phyloP scores from a whole-genome alignment of 2,113 vertebrate species.

The Sorex araneus region DNA sequence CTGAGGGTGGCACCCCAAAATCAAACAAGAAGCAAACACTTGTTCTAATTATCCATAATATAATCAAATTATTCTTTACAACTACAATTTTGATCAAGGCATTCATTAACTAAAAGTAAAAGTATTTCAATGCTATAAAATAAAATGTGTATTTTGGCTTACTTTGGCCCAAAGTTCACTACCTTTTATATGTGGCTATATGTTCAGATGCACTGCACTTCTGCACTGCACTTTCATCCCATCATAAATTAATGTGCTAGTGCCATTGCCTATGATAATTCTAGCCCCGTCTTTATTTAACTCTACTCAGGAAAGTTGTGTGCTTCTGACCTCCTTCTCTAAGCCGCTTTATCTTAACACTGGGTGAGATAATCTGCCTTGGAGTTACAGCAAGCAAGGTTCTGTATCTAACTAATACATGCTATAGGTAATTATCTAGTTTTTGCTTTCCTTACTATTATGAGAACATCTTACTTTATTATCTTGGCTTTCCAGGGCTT shows the following conservation, averaged over 20 bases:
- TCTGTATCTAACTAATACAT: neutral
- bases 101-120: conserved; percentile 17
- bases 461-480: neutral
- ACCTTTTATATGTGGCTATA: neutral
- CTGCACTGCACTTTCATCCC: neutral
- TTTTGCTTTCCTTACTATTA: neutral
- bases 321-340: neutral
- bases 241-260: neutral
- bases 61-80: conserved; percentile 8
- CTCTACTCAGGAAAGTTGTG: neutral
- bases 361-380: neutral
- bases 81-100: neutral
- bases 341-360: neutral
- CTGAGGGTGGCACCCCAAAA: too few species aligned
- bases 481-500: neutral
- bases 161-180: neutral
- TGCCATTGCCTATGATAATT: neutral
- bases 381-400: neutral
- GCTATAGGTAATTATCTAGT: neutral
- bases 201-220: neutral
- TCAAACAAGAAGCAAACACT: too few species aligned
- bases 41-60: neutral
- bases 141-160: neutral
- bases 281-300: neutral
- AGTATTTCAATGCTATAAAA: neutral